Evolutionary conservation across 2,888 invertebrate genomes (phyloP), one percentile per base, ranked within the genome.

Genomic region (Melieria picta): DNA sequence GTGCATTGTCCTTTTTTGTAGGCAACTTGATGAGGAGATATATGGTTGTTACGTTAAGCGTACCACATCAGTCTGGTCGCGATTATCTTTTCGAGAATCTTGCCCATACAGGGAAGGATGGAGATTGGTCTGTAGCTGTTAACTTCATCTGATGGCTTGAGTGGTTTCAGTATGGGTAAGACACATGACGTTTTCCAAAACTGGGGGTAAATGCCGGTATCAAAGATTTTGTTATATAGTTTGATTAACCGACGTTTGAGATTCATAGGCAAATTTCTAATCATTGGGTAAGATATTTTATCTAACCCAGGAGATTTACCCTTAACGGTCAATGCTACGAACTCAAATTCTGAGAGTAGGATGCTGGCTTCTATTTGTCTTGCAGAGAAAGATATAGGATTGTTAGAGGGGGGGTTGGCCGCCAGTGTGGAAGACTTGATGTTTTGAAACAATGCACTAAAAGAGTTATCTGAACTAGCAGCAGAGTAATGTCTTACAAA

Each of bases 21-120:
- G 43, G 52, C 68, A 30, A 68, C 50, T 55, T 68, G 68, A 55
- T 68, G 48, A 7, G 11, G 13, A 13, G 10, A 30, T 66, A 64
- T 30, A 16, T 16, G 50, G 11, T 42, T 52, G 42, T 42, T 42
- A 30, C 13, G 50, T 42, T 63, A 7, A 13, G 30, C 50, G 16
- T 4, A 63, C 58, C 58, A 58, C 60, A 60, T 60, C 45, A 42
- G 43, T n/a, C 60, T 30, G n/a, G 30, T 60, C 43, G 60, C 42
- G 11, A 60, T 43, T n/a, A 43, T 60, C 45, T 5, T 5, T 0
- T 43, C 11, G 11, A 42, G 43, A 43, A n/a, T 43, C 30, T 16
- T 9, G 43, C 5, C 43, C n/a, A n/a, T 43, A 60, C 43, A 6
- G 10, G 45, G 6, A 7, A 16, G 16, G 16, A 16, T 16, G 16